Evolutionary conservation across 64 coral and sea anemone genomes (phyloP), one percentile per base, ranked within the genome.

Genomic region (Catalaphyllia jardinei): DNA sequence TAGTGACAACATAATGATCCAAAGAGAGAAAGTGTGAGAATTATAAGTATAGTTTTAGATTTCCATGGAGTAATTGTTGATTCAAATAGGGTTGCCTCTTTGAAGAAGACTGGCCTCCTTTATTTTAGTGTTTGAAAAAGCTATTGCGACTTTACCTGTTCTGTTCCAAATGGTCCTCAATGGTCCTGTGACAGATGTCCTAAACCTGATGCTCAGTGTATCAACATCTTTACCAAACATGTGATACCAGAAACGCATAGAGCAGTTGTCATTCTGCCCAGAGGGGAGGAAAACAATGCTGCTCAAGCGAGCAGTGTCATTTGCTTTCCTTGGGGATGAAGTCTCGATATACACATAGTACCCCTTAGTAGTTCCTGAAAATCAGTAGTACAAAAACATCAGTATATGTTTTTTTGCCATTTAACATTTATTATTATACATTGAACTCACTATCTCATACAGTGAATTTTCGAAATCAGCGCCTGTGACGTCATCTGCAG

Each of bases 221-320:
- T 99, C 91, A 0, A 99, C 91, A 72, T 95, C 83, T 4, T 64
- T 35, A n/a, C 97, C 97, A 91, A 73, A 95, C 97, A 99, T 99
- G 94, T 99, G 97, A 42, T 99, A 99, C 90, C 94, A 99, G 63
- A 99, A 95, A 11, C 97, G 94, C 69, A 99, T 73, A 16, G 80
- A 71, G 38, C 97, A 99, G 17, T 85, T 91, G 79, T 90, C 87
- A 54, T 78, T 85, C 31, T 54, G 71, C 9, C 87, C 71, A 24
- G 79, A 81, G 8, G 84, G 46, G 65, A 85, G 86, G 88, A 99
- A 95, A 9, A 87, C 73, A 13, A 95, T 80, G 52, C 97, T 99
- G 79, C 97, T 99, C 5, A 99, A 46, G 17, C 97, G 94, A 61
- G 97, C 94, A 20, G 90, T 95, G 52, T 99, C 97, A 39, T 95